These are phyloP conservation scores for Zapus hudsonius DNA, from an alignment of 2,113 vertebrate species.

Conservation along the genomic window DNA sequence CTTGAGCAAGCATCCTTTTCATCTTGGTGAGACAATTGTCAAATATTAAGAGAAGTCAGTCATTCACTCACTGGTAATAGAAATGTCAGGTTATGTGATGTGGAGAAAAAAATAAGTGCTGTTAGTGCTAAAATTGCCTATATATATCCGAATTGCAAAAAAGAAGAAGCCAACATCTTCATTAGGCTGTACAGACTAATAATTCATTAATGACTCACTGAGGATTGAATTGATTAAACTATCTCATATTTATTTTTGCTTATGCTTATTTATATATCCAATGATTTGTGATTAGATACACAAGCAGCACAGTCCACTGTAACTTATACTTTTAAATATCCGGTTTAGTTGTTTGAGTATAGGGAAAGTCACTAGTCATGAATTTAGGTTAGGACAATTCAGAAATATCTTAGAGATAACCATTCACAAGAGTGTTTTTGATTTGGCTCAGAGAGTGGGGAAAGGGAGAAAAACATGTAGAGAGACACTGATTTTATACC, in stretches of 20 bases:
- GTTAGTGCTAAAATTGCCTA: neutral
- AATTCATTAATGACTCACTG: constrained; percentile 16
- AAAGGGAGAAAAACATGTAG: too few species aligned
- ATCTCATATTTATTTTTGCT: neutral
- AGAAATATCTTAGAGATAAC: too few species aligned
- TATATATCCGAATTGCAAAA: neutral
- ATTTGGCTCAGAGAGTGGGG: too few species aligned
- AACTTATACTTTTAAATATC: neutral
- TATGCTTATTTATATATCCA: neutral
- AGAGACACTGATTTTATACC: too few species aligned
- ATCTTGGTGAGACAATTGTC: constrained; percentile 47
- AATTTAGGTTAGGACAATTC: too few species aligned
- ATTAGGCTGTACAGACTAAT: neutral
- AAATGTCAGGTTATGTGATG: constrained; percentile 39
- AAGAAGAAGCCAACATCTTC: neutral
- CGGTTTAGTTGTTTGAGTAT: too few species aligned
- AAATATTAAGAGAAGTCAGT: constrained; percentile 59
- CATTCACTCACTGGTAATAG: constrained; percentile 44
- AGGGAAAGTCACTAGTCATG: too few species aligned
- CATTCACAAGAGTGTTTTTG: neutral
- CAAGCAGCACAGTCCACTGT: neutral
- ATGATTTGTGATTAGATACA: neutral
- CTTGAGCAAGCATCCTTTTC: constrained; percentile 52
- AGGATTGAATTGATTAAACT: constrained; percentile 15
- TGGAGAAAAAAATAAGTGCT: constrained; percentile 4